Base-by-base conservation (phyloP, 2,113 vertebrate genomes). In the Hydrochoerus hydrochaeris region DNA sequence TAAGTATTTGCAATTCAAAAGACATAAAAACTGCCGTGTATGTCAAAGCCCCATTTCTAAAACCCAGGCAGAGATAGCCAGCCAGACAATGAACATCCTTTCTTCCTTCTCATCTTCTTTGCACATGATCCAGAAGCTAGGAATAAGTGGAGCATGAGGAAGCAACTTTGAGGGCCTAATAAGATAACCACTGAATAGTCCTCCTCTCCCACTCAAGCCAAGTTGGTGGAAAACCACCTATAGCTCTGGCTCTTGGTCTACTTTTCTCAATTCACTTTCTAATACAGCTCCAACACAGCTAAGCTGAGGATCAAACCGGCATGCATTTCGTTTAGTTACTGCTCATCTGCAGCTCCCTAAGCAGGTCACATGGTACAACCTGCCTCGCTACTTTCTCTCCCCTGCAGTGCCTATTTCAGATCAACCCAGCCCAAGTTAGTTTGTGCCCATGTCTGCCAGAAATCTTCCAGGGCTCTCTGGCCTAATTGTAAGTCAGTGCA, bases 1-100 rank as follows among this genome's bases (percentile, higher is more conserved):
- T 60, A 91, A 85, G 32, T 62, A 60, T 54, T 94, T 95, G 41
- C 38, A 82, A 87, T 35, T 83, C 75, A 57, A 88, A 93, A 95
- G 57, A n/a, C 13, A 26, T 82, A 60, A 24, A n/a, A 69, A 3
- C 60, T 24, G 0, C 63, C 22, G 60, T 63, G 19, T 65, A 41
- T 7, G 2, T 90, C 63, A 87, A 95, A 62, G 10, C 58, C 30
- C 24, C 35, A 5, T 83, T 32, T 90, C 69, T 94, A 28, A 95
- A 84, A 35, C 81, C 24, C 2, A 7, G 88, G 60, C 89, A 86
- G 69, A 87, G 85, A 35, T 80, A 73, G 35, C 46, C 63, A n/a
- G 17, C 65, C 84, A 62, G 63, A 38, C n/a, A 77, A 44, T 19
- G 20, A 57, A 87, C 0, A 0, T 0, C 62, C 58, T 41, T 46